Evolutionary conservation across 2,888 invertebrate genomes (phyloP), one percentile per base, ranked within the genome.

Genomic region (Chymomyza fuscimana): DNA sequence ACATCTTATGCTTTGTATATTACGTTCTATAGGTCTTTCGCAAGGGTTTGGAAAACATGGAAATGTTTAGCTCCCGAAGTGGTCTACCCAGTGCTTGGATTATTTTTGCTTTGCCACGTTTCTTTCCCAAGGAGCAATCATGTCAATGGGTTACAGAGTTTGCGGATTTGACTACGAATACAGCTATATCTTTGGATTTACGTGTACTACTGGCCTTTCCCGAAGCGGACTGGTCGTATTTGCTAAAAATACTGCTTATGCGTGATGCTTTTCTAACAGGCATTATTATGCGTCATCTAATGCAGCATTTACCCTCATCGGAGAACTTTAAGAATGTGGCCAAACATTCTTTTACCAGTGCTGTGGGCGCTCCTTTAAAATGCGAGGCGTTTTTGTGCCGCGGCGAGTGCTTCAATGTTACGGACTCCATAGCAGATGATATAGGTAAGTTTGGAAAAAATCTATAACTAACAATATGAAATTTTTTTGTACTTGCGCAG

Each of bases 161-260:
- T 59, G 90, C 92, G 1, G 94, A 94, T 66, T 89, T 96, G 6
- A 91, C 93, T 0, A 92, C 93, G 10, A 93, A 93, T 73, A 94
- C 94, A 3, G 94, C 94, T 2, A 93, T 96, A 12, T 94, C 94
- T 0, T 89, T 96, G 68, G 96, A 96, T 80, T 89, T 96, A 36
- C 93, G 94, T 61, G 95, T 96, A 0, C 87, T 96, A 51, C 89
- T 96, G 67, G 94, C 95, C 0, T 96, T 96, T 82, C 96, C 96
- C 0, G 96, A 96, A 85, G 95, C 96, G 0, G 95, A 95, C 65
- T 96, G 96, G 96, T 92, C 95, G 0, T 93, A 95, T 74, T 90
- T 96, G 25, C 92, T 96, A 0, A 96, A 96, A 93, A 96, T 96
- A 0, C 88, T 96, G 10, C 93, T 95, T 87, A 95, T 96, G 95